Percentiles rank a stretch among this genome's conserved stretches.
phyloP scores from a whole-genome alignment of 2,888 invertebrate species.

The Drosophila longiperda region DNA sequence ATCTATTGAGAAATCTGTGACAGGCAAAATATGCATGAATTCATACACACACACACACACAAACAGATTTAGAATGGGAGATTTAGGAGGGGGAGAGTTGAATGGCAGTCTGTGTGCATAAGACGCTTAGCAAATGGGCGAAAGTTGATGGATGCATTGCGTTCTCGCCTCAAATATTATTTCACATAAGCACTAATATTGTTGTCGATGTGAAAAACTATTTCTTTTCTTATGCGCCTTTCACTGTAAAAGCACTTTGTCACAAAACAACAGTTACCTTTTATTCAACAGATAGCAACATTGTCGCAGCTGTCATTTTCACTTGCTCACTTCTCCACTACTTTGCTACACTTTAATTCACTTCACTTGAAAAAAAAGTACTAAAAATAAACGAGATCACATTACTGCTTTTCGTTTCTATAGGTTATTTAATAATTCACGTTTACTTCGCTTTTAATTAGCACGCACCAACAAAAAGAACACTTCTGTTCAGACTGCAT shows the following conservation, averaged over 20 bases:
- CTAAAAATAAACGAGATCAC: background rate
- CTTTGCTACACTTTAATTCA: background rate
- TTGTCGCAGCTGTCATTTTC: background rate
- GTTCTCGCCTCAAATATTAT: slow-evolving; percentile 20
- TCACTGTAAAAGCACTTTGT: slow-evolving; percentile 13
- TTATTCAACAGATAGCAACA: slow-evolving; percentile 3
- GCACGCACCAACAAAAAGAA: background rate
- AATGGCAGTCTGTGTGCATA: slow-evolving; percentile 10
- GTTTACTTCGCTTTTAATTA: background rate
- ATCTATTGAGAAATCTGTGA: slow-evolving; percentile 79
- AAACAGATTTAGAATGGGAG: background rate
- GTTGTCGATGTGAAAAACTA: slow-evolving; percentile 60
- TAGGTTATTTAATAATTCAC: background rate
- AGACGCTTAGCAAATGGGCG: slow-evolving; percentile 47
- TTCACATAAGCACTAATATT: slow-evolving; percentile 47
- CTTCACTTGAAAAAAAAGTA: background rate
- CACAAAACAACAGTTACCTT: slow-evolving; percentile 23
- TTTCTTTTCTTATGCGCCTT: slow-evolving; percentile 42
- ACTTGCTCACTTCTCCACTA: background rate
- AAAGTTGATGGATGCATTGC: slow-evolving; percentile 54
- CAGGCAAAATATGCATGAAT: slow-evolving; percentile 65
- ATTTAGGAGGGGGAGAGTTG: background rate
- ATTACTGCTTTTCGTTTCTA: background rate
- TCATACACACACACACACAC: slow-evolving; percentile 5
- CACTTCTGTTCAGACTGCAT: background rate